phyloP scores from a whole-genome alignment of 2,888 invertebrate genomes.

The Athalia circularis region DNA sequence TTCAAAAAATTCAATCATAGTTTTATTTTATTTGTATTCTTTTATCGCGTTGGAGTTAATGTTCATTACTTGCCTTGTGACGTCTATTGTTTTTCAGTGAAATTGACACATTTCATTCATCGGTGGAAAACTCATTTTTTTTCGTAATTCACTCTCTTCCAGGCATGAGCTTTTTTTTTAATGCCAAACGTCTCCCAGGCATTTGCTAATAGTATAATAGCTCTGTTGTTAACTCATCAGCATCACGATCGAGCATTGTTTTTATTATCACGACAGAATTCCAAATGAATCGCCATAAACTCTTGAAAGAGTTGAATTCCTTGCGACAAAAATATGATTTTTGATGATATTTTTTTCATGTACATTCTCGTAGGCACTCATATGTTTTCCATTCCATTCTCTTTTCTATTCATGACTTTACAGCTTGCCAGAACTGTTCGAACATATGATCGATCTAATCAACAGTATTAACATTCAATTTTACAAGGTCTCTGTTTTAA shows the following conservation, averaged over 20 bases:
- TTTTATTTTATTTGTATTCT: neutral
- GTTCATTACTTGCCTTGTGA: neutral
- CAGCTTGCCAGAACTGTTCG: conserved; percentile 24
- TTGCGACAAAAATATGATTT: neutral
- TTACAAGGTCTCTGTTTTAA: neutral
- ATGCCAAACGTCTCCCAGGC: too few relatives aligned
- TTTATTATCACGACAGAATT: conserved; percentile 19
- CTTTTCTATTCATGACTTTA: neutral
- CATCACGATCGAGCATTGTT: neutral
- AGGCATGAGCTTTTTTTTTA: too few relatives aligned
- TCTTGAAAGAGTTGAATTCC: neutral
- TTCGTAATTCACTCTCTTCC: too few relatives aligned
- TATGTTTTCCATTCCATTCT: neutral
- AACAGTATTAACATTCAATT: conserved; percentile 1
- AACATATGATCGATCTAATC: neutral
- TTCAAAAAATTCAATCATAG: conserved; percentile 10
- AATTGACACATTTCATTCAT: too few relatives aligned
- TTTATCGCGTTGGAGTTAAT: neutral
- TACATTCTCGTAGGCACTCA: conserved; percentile 20
- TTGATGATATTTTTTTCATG: conserved; percentile 12
- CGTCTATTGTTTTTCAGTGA: too few relatives aligned
- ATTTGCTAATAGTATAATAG: too few relatives aligned
- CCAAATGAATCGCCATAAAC: neutral
- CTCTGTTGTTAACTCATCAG: too few relatives aligned
- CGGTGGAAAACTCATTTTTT: too few relatives aligned